Evolutionary conservation across 1,140 invertebrate genomes (phyloP).

Genomic region (Monomorium pharaonis): DNA sequence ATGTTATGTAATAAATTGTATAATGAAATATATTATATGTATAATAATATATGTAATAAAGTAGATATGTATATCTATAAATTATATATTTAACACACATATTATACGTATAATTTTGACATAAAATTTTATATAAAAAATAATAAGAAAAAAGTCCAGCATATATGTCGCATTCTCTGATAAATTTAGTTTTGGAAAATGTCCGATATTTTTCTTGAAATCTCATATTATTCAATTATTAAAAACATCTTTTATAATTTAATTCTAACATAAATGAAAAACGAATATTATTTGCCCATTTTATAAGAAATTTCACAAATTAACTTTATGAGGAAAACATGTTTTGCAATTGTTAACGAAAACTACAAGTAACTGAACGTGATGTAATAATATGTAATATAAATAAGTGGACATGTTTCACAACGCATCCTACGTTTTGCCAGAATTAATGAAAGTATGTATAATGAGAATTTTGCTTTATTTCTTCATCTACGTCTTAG

Average conservation of each 20-base stretch:
- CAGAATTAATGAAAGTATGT: neutral
- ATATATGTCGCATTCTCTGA: neutral
- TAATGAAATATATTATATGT: too few relatives aligned
- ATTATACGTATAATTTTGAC: too few relatives aligned
- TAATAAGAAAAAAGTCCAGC: too few relatives aligned
- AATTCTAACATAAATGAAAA: neutral
- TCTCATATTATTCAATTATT: neutral
- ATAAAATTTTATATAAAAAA: too few relatives aligned
- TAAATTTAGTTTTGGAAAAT: neutral
- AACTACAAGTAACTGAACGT: neutral
- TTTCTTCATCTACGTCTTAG: neutral
- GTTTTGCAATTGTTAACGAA: neutral
- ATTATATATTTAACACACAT: too few relatives aligned
- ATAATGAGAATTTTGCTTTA: slow-evolving; percentile 15
- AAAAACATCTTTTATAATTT: neutral
- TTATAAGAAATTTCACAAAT: neutral
- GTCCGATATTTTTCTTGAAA: too few relatives aligned
- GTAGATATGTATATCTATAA: too few relatives aligned
- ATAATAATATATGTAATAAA: too few relatives aligned
- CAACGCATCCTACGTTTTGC: neutral
- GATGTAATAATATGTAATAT: too few relatives aligned
- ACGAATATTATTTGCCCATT: neutral
- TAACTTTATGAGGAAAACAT: neutral
- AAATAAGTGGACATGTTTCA: neutral
- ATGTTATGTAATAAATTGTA: too few relatives aligned